Conservation (phyloP, 1,140 invertebrate genomes). For the Lasaia peninsularis region DNA sequence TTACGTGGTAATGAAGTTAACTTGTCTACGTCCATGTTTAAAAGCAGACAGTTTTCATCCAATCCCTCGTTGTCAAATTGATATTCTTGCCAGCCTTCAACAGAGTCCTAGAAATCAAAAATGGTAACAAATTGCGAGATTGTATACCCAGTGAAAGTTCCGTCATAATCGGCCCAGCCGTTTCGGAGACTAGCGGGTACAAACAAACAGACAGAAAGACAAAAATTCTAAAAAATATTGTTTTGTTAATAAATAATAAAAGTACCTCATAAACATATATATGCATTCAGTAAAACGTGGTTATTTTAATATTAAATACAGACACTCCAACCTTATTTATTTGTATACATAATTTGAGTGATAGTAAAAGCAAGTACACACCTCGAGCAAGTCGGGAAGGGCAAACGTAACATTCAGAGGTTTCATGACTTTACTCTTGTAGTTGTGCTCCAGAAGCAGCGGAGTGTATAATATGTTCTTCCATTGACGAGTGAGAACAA, state of each 20-base stretch:
- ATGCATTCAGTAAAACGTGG: too few relatives aligned
- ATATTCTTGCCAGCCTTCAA: constrained; percentile 66
- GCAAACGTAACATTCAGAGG: constrained; percentile 93
- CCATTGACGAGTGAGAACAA: constrained; percentile 92
- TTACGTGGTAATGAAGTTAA: constrained; percentile 53
- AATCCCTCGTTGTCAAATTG: constrained; percentile 81
- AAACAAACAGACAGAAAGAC: too few relatives aligned
- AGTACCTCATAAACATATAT: too few relatives aligned
- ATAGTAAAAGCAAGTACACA: constrained; percentile 37
- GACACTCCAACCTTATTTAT: too few relatives aligned
- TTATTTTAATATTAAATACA: too few relatives aligned
- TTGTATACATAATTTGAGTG: background rate
- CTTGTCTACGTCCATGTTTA: constrained; percentile 78
- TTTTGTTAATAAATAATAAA: too few relatives aligned
- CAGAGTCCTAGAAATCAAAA: constrained; percentile 45
- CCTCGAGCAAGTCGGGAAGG: constrained; percentile 89
- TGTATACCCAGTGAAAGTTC: too few relatives aligned
- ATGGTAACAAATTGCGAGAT: too few relatives aligned
- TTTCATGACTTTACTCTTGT: constrained; percentile 89
- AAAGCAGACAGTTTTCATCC: constrained; percentile 90
- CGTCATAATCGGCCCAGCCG: too few relatives aligned
- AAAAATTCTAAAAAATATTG: too few relatives aligned
- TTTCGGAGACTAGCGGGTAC: too few relatives aligned
- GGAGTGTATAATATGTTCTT: constrained; percentile 97
- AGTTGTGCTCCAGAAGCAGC: constrained; percentile 91